These are phyloP conservation scores for Smutsia temminckii DNA, from an alignment of 2,797 vertebrate genomes.

Conservation along the genomic window DNA sequence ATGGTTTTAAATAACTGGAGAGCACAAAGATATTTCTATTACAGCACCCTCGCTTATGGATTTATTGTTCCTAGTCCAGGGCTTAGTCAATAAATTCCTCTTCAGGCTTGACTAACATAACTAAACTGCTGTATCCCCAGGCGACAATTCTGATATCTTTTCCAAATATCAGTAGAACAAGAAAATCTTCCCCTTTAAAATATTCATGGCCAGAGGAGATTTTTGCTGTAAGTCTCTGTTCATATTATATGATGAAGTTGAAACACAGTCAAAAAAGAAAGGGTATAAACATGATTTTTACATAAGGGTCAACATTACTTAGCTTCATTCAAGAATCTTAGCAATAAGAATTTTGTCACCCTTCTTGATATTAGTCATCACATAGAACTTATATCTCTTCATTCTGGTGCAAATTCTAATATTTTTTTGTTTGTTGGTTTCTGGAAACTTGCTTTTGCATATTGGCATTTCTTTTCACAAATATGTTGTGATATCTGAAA, in stretches of 20 bases:
- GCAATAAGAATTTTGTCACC: background rate
- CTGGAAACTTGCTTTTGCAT: background rate
- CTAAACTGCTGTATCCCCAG: background rate
- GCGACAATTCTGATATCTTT: conserved; percentile 20
- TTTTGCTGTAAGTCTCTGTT: too few species aligned
- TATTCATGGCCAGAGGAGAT: background rate
- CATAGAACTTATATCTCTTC: background rate
- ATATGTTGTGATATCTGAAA: background rate
- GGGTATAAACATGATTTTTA: background rate
- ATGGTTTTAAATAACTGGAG: background rate
- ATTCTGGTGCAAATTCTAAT: background rate
- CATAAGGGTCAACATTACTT: background rate
- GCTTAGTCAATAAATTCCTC: conserved; percentile 33
- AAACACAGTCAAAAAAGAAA: conserved; percentile 20
- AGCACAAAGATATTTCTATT: background rate
- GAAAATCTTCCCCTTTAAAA: conserved; percentile 24
- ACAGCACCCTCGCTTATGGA: background rate
- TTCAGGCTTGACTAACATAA: background rate
- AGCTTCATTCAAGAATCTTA: background rate
- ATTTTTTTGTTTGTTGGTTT: background rate
- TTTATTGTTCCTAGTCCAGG: background rate
- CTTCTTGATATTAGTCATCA: background rate
- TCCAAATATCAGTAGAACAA: conserved; percentile 36
- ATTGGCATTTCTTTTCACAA: background rate
- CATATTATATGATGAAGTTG: background rate